Evolutionary conservation across 1,140 invertebrate species (phyloP).

Genomic region (Coelopa frigida): DNA sequence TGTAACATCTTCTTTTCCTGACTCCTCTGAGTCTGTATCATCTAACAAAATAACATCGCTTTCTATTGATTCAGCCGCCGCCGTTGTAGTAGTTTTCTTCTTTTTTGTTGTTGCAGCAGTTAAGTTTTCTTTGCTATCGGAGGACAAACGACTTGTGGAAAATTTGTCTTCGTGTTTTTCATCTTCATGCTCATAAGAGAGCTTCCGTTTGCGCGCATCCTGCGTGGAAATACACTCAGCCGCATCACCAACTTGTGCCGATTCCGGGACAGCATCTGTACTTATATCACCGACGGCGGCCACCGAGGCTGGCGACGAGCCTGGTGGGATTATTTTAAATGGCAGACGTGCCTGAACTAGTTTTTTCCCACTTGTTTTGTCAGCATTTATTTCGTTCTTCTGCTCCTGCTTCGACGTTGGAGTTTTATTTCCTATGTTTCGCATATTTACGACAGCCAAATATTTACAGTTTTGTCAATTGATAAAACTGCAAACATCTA

Average conservation of each 20-base stretch:
- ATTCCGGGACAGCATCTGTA: too few species aligned
- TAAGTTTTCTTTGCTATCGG: conserved; percentile 31
- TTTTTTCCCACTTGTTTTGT: conserved; percentile 32
- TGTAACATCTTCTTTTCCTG: neutral
- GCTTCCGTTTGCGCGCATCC: conserved; percentile 27
- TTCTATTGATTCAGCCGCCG: neutral
- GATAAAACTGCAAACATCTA: too few species aligned
- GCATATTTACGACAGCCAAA: too few species aligned
- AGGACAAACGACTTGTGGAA: conserved; percentile 18
- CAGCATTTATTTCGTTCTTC: conserved; percentile 2
- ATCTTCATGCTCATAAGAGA: conserved; percentile 23
- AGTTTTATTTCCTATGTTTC: too few species aligned
- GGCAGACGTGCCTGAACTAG: conserved; percentile 43
- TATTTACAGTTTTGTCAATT: too few species aligned
- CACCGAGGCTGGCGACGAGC: neutral
- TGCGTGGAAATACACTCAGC: too few species aligned
- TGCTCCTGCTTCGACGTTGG: too few species aligned
- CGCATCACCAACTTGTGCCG: too few species aligned
- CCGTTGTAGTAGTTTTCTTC: conserved; percentile 2
- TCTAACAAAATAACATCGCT: conserved; percentile 2
- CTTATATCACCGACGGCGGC: too few species aligned
- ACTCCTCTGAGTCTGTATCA: neutral
- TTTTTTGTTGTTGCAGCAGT: neutral
- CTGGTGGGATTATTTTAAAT: conserved; percentile 34
- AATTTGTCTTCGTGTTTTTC: conserved; percentile 41